These are phyloP conservation scores for Melinaea menophilus DNA, from an alignment of 2,888 invertebrate genomes.

Conservation along the genomic window DNA sequence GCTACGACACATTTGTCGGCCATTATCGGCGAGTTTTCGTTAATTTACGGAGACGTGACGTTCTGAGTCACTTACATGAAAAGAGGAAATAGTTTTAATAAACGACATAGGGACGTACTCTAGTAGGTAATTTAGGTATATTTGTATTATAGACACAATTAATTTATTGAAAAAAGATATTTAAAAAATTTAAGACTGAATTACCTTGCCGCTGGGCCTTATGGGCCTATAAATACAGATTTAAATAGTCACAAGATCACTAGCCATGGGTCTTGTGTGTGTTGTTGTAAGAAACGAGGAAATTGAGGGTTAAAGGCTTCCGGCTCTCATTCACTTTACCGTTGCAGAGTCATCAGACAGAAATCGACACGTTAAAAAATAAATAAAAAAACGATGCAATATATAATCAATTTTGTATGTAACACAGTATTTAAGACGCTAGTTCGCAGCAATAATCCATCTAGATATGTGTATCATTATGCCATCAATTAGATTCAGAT, in stretches of 20 bases:
- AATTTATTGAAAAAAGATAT: not conserved
- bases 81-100: not conserved
- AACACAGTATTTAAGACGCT: not conserved
- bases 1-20: slow-evolving; percentile 29
- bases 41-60: slow-evolving; percentile 26
- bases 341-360: too few relatives aligned
- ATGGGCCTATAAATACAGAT: too few relatives aligned
- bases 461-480: slow-evolving; percentile 28
- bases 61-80: slow-evolving; percentile 5
- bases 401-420: too few relatives aligned
- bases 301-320: too few relatives aligned
- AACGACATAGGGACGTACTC: not conserved
- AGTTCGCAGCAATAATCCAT: slow-evolving; percentile 24
- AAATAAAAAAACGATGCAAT: too few relatives aligned
- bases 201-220: too few relatives aligned
- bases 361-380: too few relatives aligned
- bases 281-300: too few relatives aligned
- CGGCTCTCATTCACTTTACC: too few relatives aligned
- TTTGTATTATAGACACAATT: not conserved
- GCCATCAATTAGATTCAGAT: slow-evolving; percentile 34
- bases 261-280: too few relatives aligned
- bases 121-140: not conserved
- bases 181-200: too few relatives aligned
- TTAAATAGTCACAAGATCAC: too few relatives aligned
- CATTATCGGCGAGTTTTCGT: slow-evolving; percentile 30